phyloP scores from a whole-genome alignment of 2,113 vertebrate species.

The Rostratula benghalensis region DNA sequence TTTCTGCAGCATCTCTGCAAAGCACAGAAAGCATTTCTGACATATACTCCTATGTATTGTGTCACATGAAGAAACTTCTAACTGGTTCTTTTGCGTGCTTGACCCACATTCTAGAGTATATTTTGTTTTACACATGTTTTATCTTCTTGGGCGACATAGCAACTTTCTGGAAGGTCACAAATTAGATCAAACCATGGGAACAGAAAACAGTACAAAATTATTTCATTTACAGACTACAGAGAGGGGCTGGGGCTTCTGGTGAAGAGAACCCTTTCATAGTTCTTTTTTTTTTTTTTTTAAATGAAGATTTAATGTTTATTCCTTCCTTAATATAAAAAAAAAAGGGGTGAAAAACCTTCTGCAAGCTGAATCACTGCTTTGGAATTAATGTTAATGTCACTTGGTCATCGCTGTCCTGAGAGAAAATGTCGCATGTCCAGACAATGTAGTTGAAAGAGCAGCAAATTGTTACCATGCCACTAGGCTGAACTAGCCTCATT shows the following conservation, averaged over 20 bases:
- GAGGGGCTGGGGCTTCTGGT: constrained; percentile 20
- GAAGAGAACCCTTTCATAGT: constrained; percentile 21
- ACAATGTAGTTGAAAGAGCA: constrained; percentile 52
- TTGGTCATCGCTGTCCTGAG: constrained; percentile 43
- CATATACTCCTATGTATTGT: neutral
- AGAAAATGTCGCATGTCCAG: constrained; percentile 58
- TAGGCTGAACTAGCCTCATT: constrained; percentile 34
- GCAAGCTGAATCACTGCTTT: constrained; percentile 65
- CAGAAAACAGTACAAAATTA: constrained; percentile 17
- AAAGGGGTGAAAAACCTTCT: neutral
- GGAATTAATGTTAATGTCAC: constrained; percentile 66
- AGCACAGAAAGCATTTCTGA: neutral
- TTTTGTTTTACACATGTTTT: constrained; percentile 31
- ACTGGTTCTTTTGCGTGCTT: neutral
- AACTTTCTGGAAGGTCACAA: neutral
- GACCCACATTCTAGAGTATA: constrained; percentile 8
- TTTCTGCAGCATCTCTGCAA: neutral
- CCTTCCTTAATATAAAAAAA: neutral
- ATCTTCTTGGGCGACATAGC: constrained; percentile 6
- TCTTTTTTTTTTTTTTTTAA: neutral
- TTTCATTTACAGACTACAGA: constrained; percentile 38
- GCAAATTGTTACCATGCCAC: constrained; percentile 58
- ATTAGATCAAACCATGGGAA: neutral
- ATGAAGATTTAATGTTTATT: constrained; percentile 44
- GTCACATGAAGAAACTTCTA: neutral